A percentile compares a stretch with the other conserved stretches of the same genome.
Conservation (phyloP, 35 echinoderm and acorn worm species). For the Ptychodera flava region DNA sequence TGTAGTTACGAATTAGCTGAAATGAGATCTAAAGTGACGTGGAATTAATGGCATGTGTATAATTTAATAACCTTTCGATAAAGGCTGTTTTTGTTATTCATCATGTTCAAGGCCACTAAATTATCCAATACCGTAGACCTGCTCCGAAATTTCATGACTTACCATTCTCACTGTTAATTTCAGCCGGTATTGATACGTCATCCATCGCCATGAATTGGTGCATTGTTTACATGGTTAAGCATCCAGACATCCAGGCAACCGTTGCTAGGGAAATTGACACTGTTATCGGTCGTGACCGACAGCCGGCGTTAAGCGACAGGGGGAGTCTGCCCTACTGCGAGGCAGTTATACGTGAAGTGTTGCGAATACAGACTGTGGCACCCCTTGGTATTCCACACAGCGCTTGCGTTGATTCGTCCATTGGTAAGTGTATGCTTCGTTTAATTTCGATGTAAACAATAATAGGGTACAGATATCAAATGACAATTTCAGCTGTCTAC, state of each 20-base stretch:
- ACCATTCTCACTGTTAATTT: no score
- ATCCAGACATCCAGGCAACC: constrained; percentile 52
- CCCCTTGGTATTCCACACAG: neutral
- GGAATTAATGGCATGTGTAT: no score
- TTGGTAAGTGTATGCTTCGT: constrained; percentile 23
- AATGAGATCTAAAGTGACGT: no score
- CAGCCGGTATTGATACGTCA: constrained; percentile 42
- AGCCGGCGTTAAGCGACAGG: constrained; percentile 30
- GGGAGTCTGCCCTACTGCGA: constrained; percentile 32
- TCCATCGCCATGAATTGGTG: constrained; percentile 36
- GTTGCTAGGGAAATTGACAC: constrained; percentile 39
- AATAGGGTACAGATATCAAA: no score
- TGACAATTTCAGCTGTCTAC: no score
- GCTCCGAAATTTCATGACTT: no score
- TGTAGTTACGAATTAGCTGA: no score
- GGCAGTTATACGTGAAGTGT: constrained; percentile 35
- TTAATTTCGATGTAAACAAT: no score
- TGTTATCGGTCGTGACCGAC: constrained; percentile 38
- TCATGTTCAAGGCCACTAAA: no score
- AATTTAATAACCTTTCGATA: no score
- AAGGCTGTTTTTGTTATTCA: no score
- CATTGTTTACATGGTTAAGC: constrained; percentile 22
- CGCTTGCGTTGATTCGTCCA: neutral
- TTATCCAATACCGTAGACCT: no score
- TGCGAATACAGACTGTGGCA: constrained; percentile 20